Evolutionary conservation across 2,113 vertebrate species (phyloP).

Genomic region (Salminus brasiliensis): DNA sequence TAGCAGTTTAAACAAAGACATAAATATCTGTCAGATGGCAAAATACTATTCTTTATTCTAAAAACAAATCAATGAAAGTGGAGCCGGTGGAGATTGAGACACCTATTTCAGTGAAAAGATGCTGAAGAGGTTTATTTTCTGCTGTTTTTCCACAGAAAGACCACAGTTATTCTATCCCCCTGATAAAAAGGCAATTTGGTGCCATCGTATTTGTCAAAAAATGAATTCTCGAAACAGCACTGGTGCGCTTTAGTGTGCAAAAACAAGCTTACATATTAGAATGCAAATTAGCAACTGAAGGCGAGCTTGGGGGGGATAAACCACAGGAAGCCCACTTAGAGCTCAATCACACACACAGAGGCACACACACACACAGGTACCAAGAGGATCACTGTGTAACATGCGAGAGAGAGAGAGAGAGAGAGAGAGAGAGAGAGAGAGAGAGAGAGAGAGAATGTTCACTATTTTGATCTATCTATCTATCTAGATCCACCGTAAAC

Average conservation of each 20-base stretch:
- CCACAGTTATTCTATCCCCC: background rate
- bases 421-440: background rate
- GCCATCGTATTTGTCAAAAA: conserved; percentile 9
- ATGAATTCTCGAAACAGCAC: background rate
- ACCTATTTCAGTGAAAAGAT: background rate
- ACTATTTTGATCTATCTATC: no score
- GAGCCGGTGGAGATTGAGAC: background rate
- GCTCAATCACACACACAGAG: background rate
- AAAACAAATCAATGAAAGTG: background rate
- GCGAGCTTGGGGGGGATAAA: conserved; percentile 18
- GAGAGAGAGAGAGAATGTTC: background rate
- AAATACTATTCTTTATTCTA: background rate
- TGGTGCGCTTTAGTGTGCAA: background rate
- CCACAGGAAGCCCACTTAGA: conserved; percentile 24
- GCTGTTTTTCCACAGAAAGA: background rate
- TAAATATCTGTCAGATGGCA: background rate
- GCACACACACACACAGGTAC: background rate
- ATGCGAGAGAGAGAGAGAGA: background rate
- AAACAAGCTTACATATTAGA: conserved; percentile 23
- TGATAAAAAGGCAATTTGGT: conserved; percentile 26
- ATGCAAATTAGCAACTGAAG: conserved; percentile 19
- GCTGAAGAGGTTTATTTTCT: background rate
- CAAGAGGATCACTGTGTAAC: background rate
- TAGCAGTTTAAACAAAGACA: background rate
- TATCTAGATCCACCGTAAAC: no score